A percentile compares a stretch with the other conserved stretches of the same genome.
Conservation (phyloP, 2,888 invertebrate species). For the Portevinia maculata region DNA sequence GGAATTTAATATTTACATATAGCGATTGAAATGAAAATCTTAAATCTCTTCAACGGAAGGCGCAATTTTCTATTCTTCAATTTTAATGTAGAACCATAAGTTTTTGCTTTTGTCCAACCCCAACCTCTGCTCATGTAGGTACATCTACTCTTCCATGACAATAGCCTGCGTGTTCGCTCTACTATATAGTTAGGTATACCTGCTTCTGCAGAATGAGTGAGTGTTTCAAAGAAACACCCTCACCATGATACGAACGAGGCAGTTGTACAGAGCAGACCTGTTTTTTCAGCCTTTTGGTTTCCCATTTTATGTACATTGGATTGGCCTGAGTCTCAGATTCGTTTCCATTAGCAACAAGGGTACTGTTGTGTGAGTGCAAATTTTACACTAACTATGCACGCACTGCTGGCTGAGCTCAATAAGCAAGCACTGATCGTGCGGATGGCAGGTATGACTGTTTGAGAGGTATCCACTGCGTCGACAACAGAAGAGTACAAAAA, state of each 20-base stretch:
- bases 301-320: conserved; percentile 27
- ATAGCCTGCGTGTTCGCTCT: conserved; percentile 7
- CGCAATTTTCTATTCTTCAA: too few relatives aligned
- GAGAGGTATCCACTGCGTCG: not conserved
- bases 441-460: too few relatives aligned
- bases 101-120: too few relatives aligned
- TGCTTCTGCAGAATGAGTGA: conserved; percentile 47
- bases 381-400: conserved; percentile 11
- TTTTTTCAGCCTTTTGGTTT: conserved; percentile 32
- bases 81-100: too few relatives aligned
- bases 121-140: too few relatives aligned
- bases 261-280: conserved; percentile 58
- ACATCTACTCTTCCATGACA: not conserved
- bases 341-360: conserved; percentile 1
- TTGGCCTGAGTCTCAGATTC: not conserved
- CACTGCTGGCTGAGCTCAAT: conserved; percentile 4
- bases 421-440: conserved; percentile 49
- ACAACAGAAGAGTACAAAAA: conserved; percentile 79
- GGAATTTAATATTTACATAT: too few relatives aligned
- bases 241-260: conserved; percentile 6
- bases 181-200: conserved; percentile 33
- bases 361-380: not conserved
- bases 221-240: conserved; percentile 48
- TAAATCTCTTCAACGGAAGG: too few relatives aligned
- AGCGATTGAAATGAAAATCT: too few relatives aligned